Evolutionary conservation across 2,797 vertebrate species (phyloP), one percentile per base, ranked within the genome.

Genomic region (Choloepus didactylus): DNA sequence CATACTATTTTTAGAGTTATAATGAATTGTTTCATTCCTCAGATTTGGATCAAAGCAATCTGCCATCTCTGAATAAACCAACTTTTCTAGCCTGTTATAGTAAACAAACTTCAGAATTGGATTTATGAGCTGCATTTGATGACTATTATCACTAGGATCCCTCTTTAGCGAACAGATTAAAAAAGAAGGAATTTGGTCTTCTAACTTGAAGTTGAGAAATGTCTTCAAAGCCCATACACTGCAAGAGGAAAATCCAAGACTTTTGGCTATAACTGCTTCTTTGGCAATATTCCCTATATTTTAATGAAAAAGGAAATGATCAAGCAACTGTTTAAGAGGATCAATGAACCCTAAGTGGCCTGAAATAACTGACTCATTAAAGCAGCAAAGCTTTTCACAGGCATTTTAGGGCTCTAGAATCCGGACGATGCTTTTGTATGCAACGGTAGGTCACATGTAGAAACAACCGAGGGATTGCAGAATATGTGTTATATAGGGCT

Each of bases 281-380:
- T 84, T 87, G 85, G 81, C 6, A 15, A 79, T 1, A 2, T 46
- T 87, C 70, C 15, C 60, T 46, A 2, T 49, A 75, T 79, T 91
- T 80, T 82, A 88, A 94, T 46, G 56, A 95, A 83, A 41, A 85
- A 76, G 82, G 88, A 97, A 91, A 89, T 95, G 91, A 95, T 93
- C 31, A 92, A 91, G 85, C 76, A 85, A 82, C 86, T 93, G 92
- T 93, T 93, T 96, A 88, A 96, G 91, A 95, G 51, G 72, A 97
- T 97, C 96, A 79, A 72, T 95, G 96, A 93, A 64, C 62, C 51
- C 14, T 92, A 96, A 95, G 64, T 92, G 83, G 46, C 35, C 73
- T 75, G 27, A 89, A 97, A 89, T 87, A 87, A 94, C 91, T 91
- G 93, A 92, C 70, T 95, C 88, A 75, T 84, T 73, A 89, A 94